Percentiles rank a stretch among this genome's conserved stretches.
Evolutionary conservation across 2,888 invertebrate genomes (phyloP).

Genomic region (Eumerus sabulonum): DNA sequence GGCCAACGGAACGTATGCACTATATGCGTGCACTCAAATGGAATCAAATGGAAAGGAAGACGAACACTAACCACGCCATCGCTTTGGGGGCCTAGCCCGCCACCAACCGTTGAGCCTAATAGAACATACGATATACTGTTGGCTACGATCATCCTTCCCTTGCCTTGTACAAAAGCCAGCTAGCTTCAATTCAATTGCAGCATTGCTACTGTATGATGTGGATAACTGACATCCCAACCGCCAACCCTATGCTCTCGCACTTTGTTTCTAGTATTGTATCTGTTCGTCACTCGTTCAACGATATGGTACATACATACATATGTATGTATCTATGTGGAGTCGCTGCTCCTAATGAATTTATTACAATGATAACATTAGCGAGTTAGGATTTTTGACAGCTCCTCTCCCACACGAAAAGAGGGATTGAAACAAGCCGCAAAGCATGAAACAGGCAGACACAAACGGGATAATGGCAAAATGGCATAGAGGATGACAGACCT

Average conservation of each 20-base stretch:
- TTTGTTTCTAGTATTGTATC: conserved; percentile 25
- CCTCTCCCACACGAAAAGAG: conserved; percentile 23
- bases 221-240: no score
- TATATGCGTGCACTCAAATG: conserved; percentile 21
- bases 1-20: not conserved
- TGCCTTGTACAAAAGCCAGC: conserved; percentile 13
- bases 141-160: conserved; percentile 40
- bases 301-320: no score
- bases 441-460: not conserved
- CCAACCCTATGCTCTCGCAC: no score
- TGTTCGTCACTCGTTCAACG: conserved; percentile 12
- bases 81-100: conserved; percentile 28
- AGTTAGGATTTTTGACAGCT: conserved; percentile 65
- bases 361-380: conserved; percentile 67
- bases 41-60: conserved; percentile 54
- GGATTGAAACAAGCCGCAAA: conserved; percentile 1
- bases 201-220: conserved; percentile 1
- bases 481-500: no score
- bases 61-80: conserved; percentile 34
- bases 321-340: conserved; percentile 37
- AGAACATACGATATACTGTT: conserved; percentile 27
- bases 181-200: conserved; percentile 51
- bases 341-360: conserved; percentile 63
- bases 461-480: not conserved
- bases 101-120: conserved; percentile 22